Base-by-base conservation (phyloP, 2,888 invertebrate genomes). In the Sinopyrophorus schimmeli region DNA sequence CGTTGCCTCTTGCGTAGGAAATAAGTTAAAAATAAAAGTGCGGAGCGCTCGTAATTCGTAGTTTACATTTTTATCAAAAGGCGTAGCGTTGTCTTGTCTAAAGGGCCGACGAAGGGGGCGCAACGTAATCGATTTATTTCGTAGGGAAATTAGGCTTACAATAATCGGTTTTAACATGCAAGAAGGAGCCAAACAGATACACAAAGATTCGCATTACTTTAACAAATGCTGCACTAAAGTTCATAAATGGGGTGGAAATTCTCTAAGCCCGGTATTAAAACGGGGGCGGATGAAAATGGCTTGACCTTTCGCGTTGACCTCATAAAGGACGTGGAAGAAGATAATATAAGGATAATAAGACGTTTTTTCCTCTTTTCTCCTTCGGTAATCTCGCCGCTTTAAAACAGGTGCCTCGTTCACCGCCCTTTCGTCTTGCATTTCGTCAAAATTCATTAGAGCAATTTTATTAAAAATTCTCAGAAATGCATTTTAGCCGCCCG, bases 231-330 rank as follows among this genome's bases (percentile, higher is more conserved):
- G 31, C 32, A 46, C 40, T 52, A 60, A 58, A 57, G 43, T 53
- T 55, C 58, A 60, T 58, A 58, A 58, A 60, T 58, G 58, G 56
- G 53, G 53, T 54, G 57, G 60, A 60, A 60, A 54, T 53, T 53
- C 49, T 38, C 47, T 48, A 58, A 58, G 58, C 57, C 51, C 18
- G 24, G 37, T 38, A 47, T 52, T 54, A 48, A 48, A 41, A 35
- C 28, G 27, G 10, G 48, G 35, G 37, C 30, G 31, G 41, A 47
- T 47, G 41, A 41, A 39, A 49, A 42, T 35, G 28, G 37, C 24
- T 37, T 38, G 48, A 49, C 48, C 42, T 49, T 49, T 49, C 26
- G 38, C 30, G 42, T 31, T 49, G 48, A 49, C 48, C 48, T 26
- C 48, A 49, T 49, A 49, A 49, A 48, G 28, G 41, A 35, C 23